Evolutionary conservation across 2,888 invertebrate genomes (phyloP).

Genomic region (Sesamia inferens): DNA sequence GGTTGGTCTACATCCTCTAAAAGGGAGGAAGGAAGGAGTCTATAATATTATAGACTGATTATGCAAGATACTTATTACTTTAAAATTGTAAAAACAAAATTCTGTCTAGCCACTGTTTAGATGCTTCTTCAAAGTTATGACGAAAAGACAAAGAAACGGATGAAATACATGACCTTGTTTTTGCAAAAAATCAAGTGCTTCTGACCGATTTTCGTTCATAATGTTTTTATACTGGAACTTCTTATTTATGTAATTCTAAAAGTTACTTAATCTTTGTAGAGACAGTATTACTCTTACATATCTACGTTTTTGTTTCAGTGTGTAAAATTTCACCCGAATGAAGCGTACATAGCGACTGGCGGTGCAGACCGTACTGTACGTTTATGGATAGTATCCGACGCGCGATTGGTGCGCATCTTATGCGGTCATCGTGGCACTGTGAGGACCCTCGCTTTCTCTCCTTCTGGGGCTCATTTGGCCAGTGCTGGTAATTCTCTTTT

Average conservation of each 20-base stretch:
- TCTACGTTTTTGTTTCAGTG: constrained; percentile 86
- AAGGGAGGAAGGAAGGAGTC: too few species aligned
- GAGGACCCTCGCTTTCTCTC: constrained; percentile 94
- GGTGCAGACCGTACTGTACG: constrained; percentile 97
- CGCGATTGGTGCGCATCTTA: constrained; percentile 94
- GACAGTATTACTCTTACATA: not conserved
- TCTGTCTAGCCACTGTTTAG: not conserved
- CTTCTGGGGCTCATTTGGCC: constrained; percentile 95
- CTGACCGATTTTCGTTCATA: not conserved
- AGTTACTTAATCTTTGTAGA: not conserved
- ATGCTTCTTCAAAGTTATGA: not conserved
- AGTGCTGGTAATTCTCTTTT: constrained; percentile 91
- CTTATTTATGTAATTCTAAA: not conserved
- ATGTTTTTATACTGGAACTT: not conserved
- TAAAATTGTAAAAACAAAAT: not conserved
- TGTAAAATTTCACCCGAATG: constrained; percentile 98
- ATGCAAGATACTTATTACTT: not conserved
- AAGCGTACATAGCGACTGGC: constrained; percentile 96
- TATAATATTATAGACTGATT: too few species aligned
- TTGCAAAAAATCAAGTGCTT: not conserved
- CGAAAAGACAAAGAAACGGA: not conserved
- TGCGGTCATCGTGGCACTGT: constrained; percentile 94
- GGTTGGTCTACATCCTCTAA: too few species aligned
- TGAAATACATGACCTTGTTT: not conserved
- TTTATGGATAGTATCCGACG: constrained; percentile 96